Evolutionary conservation across 92 coral and sea anemone genomes (phyloP).

Genomic region (Epizoanthus illoricatus): DNA sequence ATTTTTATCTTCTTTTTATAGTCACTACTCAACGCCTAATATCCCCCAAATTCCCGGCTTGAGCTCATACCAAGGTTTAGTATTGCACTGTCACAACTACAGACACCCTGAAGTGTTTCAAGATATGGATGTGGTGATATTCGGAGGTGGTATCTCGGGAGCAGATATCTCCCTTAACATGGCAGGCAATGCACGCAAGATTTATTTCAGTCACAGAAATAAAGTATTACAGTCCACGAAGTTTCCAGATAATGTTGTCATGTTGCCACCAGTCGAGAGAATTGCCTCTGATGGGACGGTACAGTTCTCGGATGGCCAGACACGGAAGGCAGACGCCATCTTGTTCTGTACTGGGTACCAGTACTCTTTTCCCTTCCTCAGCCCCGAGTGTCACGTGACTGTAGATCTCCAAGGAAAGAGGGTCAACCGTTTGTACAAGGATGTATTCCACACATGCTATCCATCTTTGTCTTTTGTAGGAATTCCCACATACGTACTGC

Average conservation of each 20-base stretch:
- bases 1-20: constrained; percentile 7
- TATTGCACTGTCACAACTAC: constrained; percentile 81
- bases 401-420: constrained; percentile 57
- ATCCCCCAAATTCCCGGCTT: constrained; percentile 73
- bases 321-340: constrained; percentile 58
- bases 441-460: constrained; percentile 59
- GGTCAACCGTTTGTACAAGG: constrained; percentile 73
- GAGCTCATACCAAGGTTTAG: constrained; percentile 71
- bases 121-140: constrained; percentile 62
- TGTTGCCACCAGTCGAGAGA: constrained; percentile 44
- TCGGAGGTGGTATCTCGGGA: constrained; percentile 81
- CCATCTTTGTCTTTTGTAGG: constrained; percentile 85
- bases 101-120: constrained; percentile 63
- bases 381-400: constrained; percentile 58
- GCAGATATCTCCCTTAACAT: constrained; percentile 64
- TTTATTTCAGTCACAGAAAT: constrained; percentile 72
- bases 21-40: constrained; percentile 70
- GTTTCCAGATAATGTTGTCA: constrained; percentile 66
- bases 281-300: constrained; percentile 61
- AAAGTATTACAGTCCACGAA: constrained; percentile 27
- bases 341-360: constrained; percentile 85
- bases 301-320: constrained; percentile 59
- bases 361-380: constrained; percentile 77
- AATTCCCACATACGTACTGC: constrained; percentile 47
- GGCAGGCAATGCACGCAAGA: constrained; percentile 50